Conservation (phyloP, 2,797 vertebrate genomes). For the Iguana delicatissima region DNA sequence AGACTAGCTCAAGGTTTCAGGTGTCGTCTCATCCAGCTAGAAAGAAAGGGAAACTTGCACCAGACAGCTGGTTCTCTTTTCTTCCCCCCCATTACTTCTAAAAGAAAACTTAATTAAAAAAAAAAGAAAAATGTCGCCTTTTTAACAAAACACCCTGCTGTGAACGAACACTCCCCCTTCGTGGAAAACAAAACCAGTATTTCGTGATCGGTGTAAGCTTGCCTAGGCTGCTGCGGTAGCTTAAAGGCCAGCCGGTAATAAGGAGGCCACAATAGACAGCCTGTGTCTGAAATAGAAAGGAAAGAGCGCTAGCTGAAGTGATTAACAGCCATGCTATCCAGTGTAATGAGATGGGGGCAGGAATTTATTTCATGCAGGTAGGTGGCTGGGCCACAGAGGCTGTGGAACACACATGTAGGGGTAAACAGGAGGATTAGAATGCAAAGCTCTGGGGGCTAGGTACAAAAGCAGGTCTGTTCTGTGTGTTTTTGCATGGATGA, state of each 20-base stretch:
- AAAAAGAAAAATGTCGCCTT: not conserved
- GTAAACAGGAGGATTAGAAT: constrained; percentile 62
- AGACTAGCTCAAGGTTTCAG: constrained; percentile 39
- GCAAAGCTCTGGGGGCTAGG: constrained; percentile 10
- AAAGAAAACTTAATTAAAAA: not conserved
- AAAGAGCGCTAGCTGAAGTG: constrained; percentile 24
- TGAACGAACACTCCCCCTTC: not conserved
- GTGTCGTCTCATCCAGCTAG: constrained; percentile 50
- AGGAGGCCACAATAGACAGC: constrained; percentile 46
- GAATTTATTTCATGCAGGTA: constrained; percentile 41
- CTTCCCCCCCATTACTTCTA: not conserved
- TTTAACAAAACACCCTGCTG: not conserved
- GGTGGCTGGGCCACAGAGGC: constrained; percentile 25
- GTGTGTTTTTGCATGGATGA: not conserved
- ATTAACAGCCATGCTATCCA: constrained; percentile 41
- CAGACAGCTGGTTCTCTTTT: constrained; percentile 34
- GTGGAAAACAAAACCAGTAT: not conserved
- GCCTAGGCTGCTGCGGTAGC: constrained; percentile 19
- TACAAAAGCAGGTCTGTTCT: constrained; percentile 23
- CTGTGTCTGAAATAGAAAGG: constrained; percentile 59
- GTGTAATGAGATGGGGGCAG: constrained; percentile 49
- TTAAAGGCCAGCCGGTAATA: constrained; percentile 51
- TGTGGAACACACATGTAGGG: constrained; percentile 53
- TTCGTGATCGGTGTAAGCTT: constrained; percentile 6
- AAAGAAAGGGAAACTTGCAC: constrained; percentile 59